Evolutionary conservation across 1,140 invertebrate species (phyloP), one percentile per base, ranked within the genome.

Genomic region (Spodoptera frugiperda): DNA sequence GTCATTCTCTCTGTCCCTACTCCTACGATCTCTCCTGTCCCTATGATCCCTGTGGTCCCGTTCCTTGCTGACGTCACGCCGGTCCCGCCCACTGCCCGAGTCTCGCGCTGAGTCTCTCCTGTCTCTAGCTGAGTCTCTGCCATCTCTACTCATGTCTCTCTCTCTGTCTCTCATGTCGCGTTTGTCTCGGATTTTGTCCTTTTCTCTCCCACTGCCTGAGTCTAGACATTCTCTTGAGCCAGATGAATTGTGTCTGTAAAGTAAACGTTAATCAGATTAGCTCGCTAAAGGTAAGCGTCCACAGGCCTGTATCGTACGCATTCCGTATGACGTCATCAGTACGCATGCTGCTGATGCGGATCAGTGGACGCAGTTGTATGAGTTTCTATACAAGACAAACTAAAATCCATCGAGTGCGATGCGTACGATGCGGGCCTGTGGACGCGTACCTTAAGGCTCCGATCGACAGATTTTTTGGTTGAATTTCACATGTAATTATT

Each of bases 131-230:
- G 91, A 87, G 12, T 94, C 93, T 21, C 95, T 93, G 0, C 90
- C 87, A 14, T 93, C 93, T 80, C 93, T 89, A 57, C 91, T 95
- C 33, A 94, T 89, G 59, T 95, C 95, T 76, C 95, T 93, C 55
- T 95, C 94, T 85, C 94, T 86, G 48, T 83, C 83, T 48, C 84
- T 59, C 21, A 81, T 85, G 63, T 92, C 91, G 8, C 92, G 77
- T 78, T 92, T 92, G 44, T 93, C 91, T 77, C 91, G 78, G 17
- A 88, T 59, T 76, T 92, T 93, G 55, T 94, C 92, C 61, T 93
- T 94, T 54, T 94, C 94, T 15, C 94, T 82, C 5, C 93, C 94
- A 21, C 95, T 95, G 30, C 91, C 92, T 0, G 93, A 94, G 76
- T 95, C 94, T 6, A 94, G 80, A 78, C 93, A 92, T 84, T 94